These are phyloP conservation scores for Tolypeutes matacus DNA, from an alignment of 2,797 vertebrate genomes.

Conservation along the genomic window DNA sequence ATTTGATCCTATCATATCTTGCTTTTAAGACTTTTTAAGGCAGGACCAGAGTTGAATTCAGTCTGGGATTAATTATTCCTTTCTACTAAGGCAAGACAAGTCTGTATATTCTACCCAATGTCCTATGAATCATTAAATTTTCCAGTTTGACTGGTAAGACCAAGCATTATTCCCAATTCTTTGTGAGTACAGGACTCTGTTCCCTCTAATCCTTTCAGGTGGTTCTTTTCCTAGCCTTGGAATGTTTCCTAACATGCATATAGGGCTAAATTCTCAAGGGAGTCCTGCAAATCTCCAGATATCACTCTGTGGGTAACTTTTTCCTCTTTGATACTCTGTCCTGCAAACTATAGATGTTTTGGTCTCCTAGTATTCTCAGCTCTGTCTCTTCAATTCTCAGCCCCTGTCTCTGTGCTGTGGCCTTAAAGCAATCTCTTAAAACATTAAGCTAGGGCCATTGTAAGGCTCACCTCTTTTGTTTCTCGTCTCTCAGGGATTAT, in stretches of 20 bases:
- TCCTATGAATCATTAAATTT: too few relatives aligned
- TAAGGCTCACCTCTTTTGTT: too few relatives aligned
- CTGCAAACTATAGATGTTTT: too few relatives aligned
- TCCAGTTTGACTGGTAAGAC: too few relatives aligned
- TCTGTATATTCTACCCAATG: not conserved
- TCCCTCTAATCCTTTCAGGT: too few relatives aligned
- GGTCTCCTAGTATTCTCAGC: not conserved
- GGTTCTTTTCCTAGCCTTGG: not conserved
- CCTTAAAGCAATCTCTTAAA: not conserved
- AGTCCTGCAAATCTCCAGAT: not conserved
- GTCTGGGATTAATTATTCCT: not conserved
- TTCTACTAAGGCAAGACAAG: not conserved
- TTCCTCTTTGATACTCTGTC: not conserved
- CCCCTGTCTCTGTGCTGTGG: not conserved
- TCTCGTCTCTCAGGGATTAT: not conserved
- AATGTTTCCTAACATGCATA: not conserved
- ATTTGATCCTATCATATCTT: not conserved
- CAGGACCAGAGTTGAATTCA: not conserved
- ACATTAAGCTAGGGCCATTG: not conserved
- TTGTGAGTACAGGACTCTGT: too few relatives aligned
- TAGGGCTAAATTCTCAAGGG: not conserved
- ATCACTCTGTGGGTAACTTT: not conserved
- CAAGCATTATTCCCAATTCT: too few relatives aligned
- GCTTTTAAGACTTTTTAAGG: constrained; percentile 23
- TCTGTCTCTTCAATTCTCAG: constrained; percentile 4